Evolutionary conservation across 2,888 invertebrate species (phyloP), one percentile per base, ranked within the genome.

Genomic region (Chrysolina haemoptera): DNA sequence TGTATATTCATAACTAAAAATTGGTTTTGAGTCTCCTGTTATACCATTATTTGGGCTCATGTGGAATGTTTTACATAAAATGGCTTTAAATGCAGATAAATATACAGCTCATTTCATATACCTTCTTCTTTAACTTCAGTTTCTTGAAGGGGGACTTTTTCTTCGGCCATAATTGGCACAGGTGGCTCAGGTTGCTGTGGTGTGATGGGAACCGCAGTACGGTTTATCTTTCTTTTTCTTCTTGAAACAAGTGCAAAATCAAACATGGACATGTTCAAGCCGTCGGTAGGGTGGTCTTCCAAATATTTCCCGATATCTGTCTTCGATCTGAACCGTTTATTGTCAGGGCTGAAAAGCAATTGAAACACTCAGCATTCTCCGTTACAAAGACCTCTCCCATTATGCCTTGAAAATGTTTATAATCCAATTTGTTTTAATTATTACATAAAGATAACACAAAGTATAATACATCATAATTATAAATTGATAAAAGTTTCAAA

Each of bases 301-400:
- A 90, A 85, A 75, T 89, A 90, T 48, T 75, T 76, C 63, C 79
- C 90, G 0, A 92, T 87, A 81, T 92, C 92, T 22, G 89, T 88
- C 79, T 90, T 90, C 0, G 91, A 90, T 48, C 92, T 87, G 77
- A 93, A 92, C 76, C 90, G 90, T 78, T 91, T 90, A n/a, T 90
- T 91, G 62, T 89, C 90, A 0, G 92, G 90, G 78, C 92, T 91
- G 80, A 79, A 87, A 82, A 63, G 35, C 75, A 71, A 35, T 35
- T 35, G 35, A 35, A 35, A 8, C 8, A 35, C 35, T 8, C 35
- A 35, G 35, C 27, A 27, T 27, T 27, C 27, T 1, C 27, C 1
- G 27, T 35, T 35, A 8, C 6, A 35, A 0, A 35, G 35, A 35
- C 3, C 35, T 35, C 35, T 3, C 35, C 8, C 3, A 35, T 35